A percentile compares a stretch with the other conserved stretches of the same genome.
Conservation (phyloP, 1,140 invertebrate species). For the Gonatopus flavifemur region DNA sequence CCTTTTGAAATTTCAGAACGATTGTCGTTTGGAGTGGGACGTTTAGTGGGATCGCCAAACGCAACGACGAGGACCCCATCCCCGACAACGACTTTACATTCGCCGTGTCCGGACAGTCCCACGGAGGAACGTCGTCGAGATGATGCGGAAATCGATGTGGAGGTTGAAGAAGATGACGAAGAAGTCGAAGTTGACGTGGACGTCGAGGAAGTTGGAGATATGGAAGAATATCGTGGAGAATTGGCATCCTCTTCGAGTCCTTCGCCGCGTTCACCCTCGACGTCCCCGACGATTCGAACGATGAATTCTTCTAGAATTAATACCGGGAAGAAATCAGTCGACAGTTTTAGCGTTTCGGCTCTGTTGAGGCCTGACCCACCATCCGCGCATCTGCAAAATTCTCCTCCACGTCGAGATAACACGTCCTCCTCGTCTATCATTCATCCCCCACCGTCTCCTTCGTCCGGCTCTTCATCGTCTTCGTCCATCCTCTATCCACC, state of each 20-base stretch:
- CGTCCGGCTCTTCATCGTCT: conserved; percentile 20
- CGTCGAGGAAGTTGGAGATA: conserved; percentile 54
- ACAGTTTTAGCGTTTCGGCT: conserved; percentile 78
- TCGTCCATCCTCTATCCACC: conserved; percentile 63
- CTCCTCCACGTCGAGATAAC: conserved; percentile 44
- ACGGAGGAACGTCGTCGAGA: conserved; percentile 41
- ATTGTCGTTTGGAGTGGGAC: conserved; percentile 53
- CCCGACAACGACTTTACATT: conserved; percentile 49
- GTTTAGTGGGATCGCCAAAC: conserved; percentile 52
- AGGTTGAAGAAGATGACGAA: conserved; percentile 45
- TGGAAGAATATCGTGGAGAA: conserved; percentile 49
- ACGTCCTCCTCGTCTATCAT: conserved; percentile 50
- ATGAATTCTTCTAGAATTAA: conserved; percentile 23
- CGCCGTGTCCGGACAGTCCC: conserved; percentile 43
- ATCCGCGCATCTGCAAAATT: conserved; percentile 57
- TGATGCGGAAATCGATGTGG: conserved; percentile 51
- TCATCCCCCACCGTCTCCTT: conserved; percentile 25
- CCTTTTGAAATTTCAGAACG: conserved; percentile 44
- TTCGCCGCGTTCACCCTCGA: conserved; percentile 38
- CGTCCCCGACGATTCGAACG: conserved; percentile 18
- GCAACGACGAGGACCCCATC: conserved; percentile 49
- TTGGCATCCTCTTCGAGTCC: conserved; percentile 49
- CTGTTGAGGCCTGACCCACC: conserved; percentile 75
- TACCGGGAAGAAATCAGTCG: conserved; percentile 59
- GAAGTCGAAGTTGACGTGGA: conserved; percentile 51